Evolutionary conservation across 2,888 invertebrate genomes (phyloP).

Genomic region (Magallana nippona): DNA sequence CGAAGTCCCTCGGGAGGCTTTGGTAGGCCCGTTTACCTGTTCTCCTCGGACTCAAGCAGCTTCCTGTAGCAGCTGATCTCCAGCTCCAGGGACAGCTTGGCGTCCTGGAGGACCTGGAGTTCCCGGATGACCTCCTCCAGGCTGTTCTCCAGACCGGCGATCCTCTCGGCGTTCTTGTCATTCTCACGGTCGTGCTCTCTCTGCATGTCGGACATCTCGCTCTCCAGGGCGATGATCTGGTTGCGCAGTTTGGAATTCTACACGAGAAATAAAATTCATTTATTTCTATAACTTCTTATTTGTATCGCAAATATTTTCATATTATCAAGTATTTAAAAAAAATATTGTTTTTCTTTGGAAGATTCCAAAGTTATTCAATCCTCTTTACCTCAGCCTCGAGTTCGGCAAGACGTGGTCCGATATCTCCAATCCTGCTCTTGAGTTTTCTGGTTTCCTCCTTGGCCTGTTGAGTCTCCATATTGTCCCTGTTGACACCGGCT

Average conservation of each 20-base stretch:
- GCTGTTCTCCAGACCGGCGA: conserved; percentile 52
- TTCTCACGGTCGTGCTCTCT: conserved; percentile 59
- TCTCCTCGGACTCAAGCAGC: conserved; percentile 82
- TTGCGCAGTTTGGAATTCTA: conserved; percentile 49
- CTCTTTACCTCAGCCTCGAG: conserved; percentile 62
- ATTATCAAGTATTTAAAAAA: no score
- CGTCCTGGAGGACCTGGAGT: conserved; percentile 76
- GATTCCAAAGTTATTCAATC: background rate
- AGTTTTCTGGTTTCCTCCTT: conserved; percentile 80
- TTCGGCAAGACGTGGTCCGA: conserved; percentile 53
- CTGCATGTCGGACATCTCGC: conserved; percentile 47
- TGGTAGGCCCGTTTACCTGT: conserved; percentile 71
- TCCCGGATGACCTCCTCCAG: conserved; percentile 58
- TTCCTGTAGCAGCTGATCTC: conserved; percentile 82
- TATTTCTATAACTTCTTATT: background rate
- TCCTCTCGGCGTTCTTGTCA: conserved; percentile 50
- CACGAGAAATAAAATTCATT: background rate
- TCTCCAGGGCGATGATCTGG: conserved; percentile 54
- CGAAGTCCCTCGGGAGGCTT: background rate
- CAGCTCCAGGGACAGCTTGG: conserved; percentile 81
- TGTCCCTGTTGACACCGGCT: conserved; percentile 78
- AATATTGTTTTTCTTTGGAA: no score
- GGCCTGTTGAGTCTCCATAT: conserved; percentile 78
- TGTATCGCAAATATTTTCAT: no score
- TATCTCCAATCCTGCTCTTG: conserved; percentile 65